A percentile compares a stretch with the other conserved stretches of the same genome.
phyloP scores from a whole-genome alignment of 2,888 invertebrate genomes.

The Didymodactylos carnosus region DNA sequence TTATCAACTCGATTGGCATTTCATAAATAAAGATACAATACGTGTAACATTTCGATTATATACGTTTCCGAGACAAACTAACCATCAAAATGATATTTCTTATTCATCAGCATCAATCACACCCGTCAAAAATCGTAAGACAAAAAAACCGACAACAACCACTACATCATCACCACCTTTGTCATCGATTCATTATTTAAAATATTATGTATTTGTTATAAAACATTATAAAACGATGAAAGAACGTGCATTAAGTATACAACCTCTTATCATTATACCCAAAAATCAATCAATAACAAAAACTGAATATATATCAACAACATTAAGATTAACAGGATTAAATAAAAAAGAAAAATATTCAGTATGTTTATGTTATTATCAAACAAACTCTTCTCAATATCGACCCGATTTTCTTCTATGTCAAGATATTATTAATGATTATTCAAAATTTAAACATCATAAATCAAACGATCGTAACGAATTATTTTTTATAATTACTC shows the following conservation, averaged over 20 bases:
- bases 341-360: not conserved
- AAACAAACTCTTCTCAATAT: not conserved
- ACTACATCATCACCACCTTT: not conserved
- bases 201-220: not conserved
- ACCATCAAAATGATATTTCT: not conserved
- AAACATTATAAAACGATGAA: not conserved
- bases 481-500: not conserved
- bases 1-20: not conserved
- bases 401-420: not conserved
- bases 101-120: too few species aligned
- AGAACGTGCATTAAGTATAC: not conserved
- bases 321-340: not conserved
- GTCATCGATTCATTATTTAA: not conserved
- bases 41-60: not conserved
- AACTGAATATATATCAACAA: not conserved
- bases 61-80: not conserved
- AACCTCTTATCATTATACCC: not conserved
- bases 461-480: not conserved
- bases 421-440: not conserved
- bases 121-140: not conserved
- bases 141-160: not conserved
- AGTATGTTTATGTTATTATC: not conserved
- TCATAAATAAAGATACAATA: not conserved
- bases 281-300: not conserved
- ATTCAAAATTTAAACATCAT: not conserved